Percentiles rank a stretch among this genome's conserved stretches.
These are phyloP conservation scores for Sminthurinus aureus DNA, from an alignment of 2,888 invertebrate species.

Conservation along the genomic window DNA sequence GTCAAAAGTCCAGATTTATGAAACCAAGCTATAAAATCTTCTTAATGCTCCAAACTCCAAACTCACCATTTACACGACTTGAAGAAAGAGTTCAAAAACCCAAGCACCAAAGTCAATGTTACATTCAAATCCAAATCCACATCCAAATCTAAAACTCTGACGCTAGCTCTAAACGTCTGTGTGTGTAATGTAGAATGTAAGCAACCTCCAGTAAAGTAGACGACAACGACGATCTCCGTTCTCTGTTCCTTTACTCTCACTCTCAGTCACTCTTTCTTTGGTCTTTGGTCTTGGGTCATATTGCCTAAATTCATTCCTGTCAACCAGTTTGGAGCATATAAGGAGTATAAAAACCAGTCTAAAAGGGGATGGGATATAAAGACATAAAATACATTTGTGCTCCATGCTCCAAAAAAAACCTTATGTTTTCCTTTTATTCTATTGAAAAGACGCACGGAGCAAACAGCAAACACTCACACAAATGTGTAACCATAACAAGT, in stretches of 20 bases:
- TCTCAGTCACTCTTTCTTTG: no score
- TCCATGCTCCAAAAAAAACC: slow-evolving; percentile 1
- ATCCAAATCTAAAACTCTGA: not conserved
- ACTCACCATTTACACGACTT: not conserved
- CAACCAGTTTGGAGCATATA: not conserved
- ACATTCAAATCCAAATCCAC: no score
- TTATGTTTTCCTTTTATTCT: not conserved
- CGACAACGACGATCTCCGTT: not conserved
- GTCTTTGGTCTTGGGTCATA: not conserved
- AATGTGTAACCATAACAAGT: slow-evolving; percentile 22
- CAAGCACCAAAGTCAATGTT: no score
- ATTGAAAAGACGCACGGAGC: not conserved
- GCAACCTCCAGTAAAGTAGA: not conserved
- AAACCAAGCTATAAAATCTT: not conserved
- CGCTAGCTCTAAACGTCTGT: not conserved
- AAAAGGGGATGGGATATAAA: slow-evolving; percentile 14
- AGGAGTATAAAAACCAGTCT: not conserved
- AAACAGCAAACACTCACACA: not conserved
- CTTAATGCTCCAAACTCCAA: not conserved
- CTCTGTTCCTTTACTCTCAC: not conserved
- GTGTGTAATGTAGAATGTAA: no score
- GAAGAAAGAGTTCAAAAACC: not conserved
- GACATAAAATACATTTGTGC: slow-evolving; percentile 20
- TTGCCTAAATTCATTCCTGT: not conserved
- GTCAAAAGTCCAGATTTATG: not conserved